Base-by-base conservation (phyloP, 1,140 invertebrate species). In the Caerostris extrusa region DNA sequence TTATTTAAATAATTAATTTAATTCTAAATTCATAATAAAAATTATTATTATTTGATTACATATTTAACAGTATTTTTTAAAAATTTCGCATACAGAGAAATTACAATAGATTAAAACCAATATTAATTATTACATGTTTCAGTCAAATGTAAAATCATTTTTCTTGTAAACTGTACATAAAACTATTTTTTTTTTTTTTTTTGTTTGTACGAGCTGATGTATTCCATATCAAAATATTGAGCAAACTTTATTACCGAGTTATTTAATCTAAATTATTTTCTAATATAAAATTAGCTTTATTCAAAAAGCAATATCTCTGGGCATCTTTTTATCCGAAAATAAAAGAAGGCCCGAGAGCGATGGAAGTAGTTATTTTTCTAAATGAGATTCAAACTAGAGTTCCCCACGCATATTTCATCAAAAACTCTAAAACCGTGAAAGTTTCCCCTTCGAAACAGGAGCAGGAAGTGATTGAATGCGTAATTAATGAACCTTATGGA, bases 401-500 rank as follows among this genome's bases (percentile, higher is more conserved):
- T 64, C 61, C 61, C 61, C 71, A 17, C n/a, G 5, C 82, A 56
- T 58, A 83, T 58, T 83, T 83, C 86, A 61, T 64, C 85, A 87
- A 87, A 87, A 64, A 87, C 85, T 19, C 58, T 83, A 58, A 88
- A 88, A 88, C 60, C 34, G 58, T 64, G 86, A 88, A 85, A 58
- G 83, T 58, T 85, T 77, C 71, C 19, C 71, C 3, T 12, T 14
- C 34, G 17, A 10, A 19, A 12, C 60, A 60, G 10, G 10, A 88
- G 53, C 50, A 64, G 61, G 86, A 67, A 88, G 86, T 88, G 86
- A 88, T 88, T 88, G 86, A 88, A 88, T 88, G 19, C 34, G 14
- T 64, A 61, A 88, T 88, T 64, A 88, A 88, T 88, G 86, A 64
- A 88, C 50, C 86, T 55, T 88, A 88, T 64, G 61, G 86, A 88